Conservation (phyloP, 2,888 invertebrate genomes). For the Aplocera efformata region DNA sequence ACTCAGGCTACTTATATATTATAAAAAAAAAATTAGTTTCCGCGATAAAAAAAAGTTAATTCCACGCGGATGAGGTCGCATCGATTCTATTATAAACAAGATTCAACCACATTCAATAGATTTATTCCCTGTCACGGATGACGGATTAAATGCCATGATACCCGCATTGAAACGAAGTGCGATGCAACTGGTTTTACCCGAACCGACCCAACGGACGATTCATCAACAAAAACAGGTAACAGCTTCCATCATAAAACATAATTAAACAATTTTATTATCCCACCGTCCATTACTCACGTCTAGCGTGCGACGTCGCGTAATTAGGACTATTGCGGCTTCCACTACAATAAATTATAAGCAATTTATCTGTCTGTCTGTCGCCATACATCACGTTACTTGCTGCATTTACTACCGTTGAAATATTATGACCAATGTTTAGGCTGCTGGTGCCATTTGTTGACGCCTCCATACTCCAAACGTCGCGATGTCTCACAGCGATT, state of each 20-base stretch:
- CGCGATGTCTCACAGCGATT: conserved; percentile 21
- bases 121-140: too few species aligned
- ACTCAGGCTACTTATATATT: too few species aligned
- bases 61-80: too few species aligned
- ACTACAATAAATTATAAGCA: conserved; percentile 76
- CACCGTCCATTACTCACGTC: conserved; percentile 41
- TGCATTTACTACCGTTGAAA: conserved; percentile 68
- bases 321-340: conserved; percentile 64
- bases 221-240: conserved; percentile 14
- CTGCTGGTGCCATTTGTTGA: conserved; percentile 49
- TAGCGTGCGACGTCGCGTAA: conserved; percentile 56
- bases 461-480: conserved; percentile 29
- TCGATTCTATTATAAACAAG: too few species aligned
- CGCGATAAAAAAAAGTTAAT: too few species aligned
- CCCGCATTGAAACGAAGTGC: background rate
- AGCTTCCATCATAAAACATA: conserved; percentile 18
- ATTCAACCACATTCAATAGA: too few species aligned
- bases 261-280: conserved; percentile 38
- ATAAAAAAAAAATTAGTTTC: too few species aligned
- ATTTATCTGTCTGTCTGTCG: conserved; percentile 77
- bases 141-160: too few species aligned
- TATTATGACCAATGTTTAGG: conserved; percentile 61
- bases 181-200: conserved; percentile 11
- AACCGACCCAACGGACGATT: conserved; percentile 3
- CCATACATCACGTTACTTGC: conserved; percentile 65